Evolutionary conservation across 2,113 vertebrate genomes (phyloP).

Genomic region (Leptocoma aspasia): DNA sequence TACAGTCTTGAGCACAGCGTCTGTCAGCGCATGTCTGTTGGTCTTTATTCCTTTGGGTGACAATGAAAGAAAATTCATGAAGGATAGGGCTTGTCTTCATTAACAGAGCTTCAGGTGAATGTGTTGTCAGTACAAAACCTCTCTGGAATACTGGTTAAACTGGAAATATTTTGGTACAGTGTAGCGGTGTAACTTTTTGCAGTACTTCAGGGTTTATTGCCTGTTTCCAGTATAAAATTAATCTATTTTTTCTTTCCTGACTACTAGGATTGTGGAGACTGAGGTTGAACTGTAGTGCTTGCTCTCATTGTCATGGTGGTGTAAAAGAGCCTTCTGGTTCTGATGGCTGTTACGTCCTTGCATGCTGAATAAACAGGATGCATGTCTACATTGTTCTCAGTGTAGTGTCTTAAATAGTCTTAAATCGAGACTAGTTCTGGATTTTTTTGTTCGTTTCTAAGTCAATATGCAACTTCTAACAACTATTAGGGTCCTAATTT

Average conservation of each 20-base stretch:
- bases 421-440: not conserved
- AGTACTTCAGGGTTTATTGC: not conserved
- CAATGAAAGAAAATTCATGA: not conserved
- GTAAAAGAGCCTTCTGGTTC: not conserved
- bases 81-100: not conserved
- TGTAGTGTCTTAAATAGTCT: not conserved
- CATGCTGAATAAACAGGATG: slow-evolving; percentile 45
- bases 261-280: not conserved
- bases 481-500: not conserved
- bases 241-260: not conserved
- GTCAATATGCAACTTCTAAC: not conserved
- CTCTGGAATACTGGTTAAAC: not conserved
- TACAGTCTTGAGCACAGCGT: not conserved
- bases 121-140: not conserved
- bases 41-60: not conserved
- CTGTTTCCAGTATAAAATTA: not conserved
- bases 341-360: not conserved
- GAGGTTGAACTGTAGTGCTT: not conserved
- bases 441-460: not conserved
- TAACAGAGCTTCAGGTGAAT: not conserved
- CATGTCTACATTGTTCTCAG: slow-evolving; percentile 16
- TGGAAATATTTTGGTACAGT: not conserved
- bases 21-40: accelerated
- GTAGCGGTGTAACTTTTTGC: not conserved
- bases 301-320: not conserved